A percentile compares a stretch with the other conserved stretches of the same genome.
phyloP scores from a whole-genome alignment of 1,140 invertebrate species.

The Colletes gigas region DNA sequence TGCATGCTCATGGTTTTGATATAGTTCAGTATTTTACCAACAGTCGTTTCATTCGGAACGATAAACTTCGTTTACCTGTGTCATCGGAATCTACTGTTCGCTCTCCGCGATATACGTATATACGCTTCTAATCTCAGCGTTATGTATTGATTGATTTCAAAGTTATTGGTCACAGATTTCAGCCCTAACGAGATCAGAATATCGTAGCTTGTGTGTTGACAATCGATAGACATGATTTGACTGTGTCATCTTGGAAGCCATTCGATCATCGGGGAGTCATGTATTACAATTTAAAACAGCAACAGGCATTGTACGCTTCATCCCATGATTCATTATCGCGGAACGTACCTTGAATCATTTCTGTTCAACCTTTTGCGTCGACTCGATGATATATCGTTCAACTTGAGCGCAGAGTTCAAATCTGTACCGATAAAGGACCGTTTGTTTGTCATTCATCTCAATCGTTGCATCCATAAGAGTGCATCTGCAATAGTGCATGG shows the following conservation, averaged over 20 bases:
- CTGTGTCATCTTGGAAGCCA: background rate
- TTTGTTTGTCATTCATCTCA: conserved; percentile 47
- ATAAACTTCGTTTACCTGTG: conserved; percentile 27
- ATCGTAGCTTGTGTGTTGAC: background rate
- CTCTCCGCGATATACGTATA: conserved; percentile 22
- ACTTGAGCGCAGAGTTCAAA: conserved; percentile 25
- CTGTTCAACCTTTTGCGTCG: background rate
- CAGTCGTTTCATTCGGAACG: conserved; percentile 22
- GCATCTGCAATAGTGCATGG: conserved; percentile 63
- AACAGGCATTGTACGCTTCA: background rate
- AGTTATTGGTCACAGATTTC: conserved; percentile 50
- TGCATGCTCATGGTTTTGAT: conserved; percentile 68
- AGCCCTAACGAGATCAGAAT: conserved; percentile 18
- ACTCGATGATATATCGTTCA: background rate
- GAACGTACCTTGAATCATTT: background rate
- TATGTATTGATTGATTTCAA: conserved; percentile 17
- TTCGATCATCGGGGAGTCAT: conserved; percentile 3
- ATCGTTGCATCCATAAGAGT: conserved; percentile 69
- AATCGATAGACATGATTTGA: background rate
- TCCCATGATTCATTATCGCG: background rate
- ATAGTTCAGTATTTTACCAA: conserved; percentile 49
- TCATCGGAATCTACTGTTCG: conserved; percentile 13
- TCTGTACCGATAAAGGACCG: conserved; percentile 41
- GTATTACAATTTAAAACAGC: background rate
- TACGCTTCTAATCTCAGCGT: conserved; percentile 38